Percentiles rank a stretch among this genome's conserved stretches.
Evolutionary conservation across 2,113 vertebrate genomes (phyloP).

Genomic region (Brachionichthys hirsutus): DNA sequence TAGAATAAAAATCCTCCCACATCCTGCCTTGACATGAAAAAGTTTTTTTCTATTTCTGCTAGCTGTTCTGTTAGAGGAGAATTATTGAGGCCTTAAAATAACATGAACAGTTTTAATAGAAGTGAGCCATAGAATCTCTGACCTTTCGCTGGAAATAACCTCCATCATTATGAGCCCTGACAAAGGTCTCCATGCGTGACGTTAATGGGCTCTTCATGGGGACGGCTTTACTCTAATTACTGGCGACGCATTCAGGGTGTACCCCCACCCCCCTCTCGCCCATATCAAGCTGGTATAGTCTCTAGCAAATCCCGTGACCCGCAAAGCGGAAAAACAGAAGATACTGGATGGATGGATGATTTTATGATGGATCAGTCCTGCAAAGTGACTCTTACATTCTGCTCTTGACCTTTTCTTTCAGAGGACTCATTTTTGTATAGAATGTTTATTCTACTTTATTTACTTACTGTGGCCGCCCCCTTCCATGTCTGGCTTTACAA

Average conservation of each 20-base stretch:
- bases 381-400: constrained; percentile 1
- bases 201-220: constrained; percentile 1
- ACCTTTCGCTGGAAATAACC: not conserved
- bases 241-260: no score
- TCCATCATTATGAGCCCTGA: not conserved
- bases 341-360: no score
- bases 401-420: constrained; percentile 14
- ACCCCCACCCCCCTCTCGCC: no score
- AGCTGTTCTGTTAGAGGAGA: no score
- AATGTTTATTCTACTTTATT: constrained; percentile 13
- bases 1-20: no score
- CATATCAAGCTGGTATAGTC: no score
- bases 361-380: not conserved
- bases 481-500: constrained; percentile 23
- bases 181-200: constrained; percentile 16
- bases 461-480: constrained; percentile 11
- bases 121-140: not conserved
- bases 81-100: no score
- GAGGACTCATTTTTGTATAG: constrained; percentile 2
- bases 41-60: not conserved
- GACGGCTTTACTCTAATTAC: constrained; percentile 13
- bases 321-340: no score
- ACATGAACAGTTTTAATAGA: no score
- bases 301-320: no score
- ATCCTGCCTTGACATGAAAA: not conserved